Evolutionary conservation across 1,140 invertebrate genomes (phyloP), one percentile per base, ranked within the genome.

Genomic region (Anoplolepis gracilipes): DNA sequence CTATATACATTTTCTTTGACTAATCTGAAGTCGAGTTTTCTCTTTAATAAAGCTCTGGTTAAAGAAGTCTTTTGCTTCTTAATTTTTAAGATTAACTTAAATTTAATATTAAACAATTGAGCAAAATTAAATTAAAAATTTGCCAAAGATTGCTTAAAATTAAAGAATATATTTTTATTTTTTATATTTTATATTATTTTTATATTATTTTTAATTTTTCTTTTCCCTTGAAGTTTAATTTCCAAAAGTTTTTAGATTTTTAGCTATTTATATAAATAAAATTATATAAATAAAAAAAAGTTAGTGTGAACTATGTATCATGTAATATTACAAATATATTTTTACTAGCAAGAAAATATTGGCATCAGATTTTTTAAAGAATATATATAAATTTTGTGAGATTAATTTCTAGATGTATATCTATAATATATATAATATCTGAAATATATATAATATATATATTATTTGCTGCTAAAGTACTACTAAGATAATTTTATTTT

Each of bases 401-500:
- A 72, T 81, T 28, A 6, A 81, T 72, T 70, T 57, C 30, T 16
- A 46, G 13, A 46, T 16, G 42, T 42, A 42, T 10, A 46, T 79
- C n/a, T n/a, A n/a, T 25, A 5, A 79, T 69, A 57, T 57, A 57
- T 42, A 46, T 2, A 46, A 13, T 11, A 46, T 49, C 8, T 4
- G 36, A 39, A n/a, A 55, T 49, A 53, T 49, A 28, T 79, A 81
- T 70, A 19, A 22, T 81, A 81, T 19, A 72, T 57, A 55, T 55
- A 36, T 36, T 55, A 72, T 28, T 64, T 28, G 25, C n/a, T 75
- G n/a, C n/a, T 30, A 61, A 81, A 85, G 16, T 75, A 75, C 49
- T 88, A 89, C 49, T 87, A 87, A 90, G 84, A 84, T 86, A n/a
- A 94, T 92, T 89, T 92, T 85, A n/a, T n/a, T 42, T 87, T 90